Conservation (phyloP, 2,797 vertebrate species). For the Amniataba percoides region DNA sequence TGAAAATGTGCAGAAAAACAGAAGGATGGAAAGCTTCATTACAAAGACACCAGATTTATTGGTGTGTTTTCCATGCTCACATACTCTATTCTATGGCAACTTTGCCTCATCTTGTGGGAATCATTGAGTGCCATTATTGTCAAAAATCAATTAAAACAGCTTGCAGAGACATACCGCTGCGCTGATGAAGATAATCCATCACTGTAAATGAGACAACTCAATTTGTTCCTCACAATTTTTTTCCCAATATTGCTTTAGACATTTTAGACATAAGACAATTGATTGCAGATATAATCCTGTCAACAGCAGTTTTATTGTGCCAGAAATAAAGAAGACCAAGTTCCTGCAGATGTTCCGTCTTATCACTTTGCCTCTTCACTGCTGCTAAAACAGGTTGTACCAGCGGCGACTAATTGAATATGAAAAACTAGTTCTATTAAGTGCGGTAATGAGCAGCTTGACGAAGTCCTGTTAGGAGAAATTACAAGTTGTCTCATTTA, state of each 20-base stretch:
- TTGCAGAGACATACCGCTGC: constrained; percentile 32
- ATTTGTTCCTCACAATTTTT: constrained; percentile 32
- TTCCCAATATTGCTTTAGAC: not conserved
- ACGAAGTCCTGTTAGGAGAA: constrained; percentile 40
- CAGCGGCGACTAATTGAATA: constrained; percentile 6
- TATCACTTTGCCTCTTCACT: constrained; percentile 14
- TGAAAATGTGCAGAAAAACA: not conserved
- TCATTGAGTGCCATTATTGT: constrained; percentile 4
- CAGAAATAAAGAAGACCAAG: constrained; percentile 11
- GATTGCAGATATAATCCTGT: constrained; percentile 52
- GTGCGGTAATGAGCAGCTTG: constrained; percentile 42
- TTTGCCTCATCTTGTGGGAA: not conserved
- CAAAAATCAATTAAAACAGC: constrained; percentile 35
- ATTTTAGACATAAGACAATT: constrained; percentile 19
- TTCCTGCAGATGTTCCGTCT: constrained; percentile 14
- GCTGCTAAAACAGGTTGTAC: constrained; percentile 25
- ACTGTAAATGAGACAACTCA: constrained; percentile 47
- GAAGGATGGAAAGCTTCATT: not conserved
- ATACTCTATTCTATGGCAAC: not conserved
- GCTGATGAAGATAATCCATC: constrained; percentile 56
- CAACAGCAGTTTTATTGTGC: constrained; percentile 40
- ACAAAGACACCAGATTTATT: not conserved
- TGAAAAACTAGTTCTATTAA: constrained; percentile 38
- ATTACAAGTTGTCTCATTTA: constrained; percentile 40
- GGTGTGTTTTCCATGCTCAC: not conserved